phyloP scores from a whole-genome alignment of 2,888 invertebrate genomes.

The Zygaena filipendulae region DNA sequence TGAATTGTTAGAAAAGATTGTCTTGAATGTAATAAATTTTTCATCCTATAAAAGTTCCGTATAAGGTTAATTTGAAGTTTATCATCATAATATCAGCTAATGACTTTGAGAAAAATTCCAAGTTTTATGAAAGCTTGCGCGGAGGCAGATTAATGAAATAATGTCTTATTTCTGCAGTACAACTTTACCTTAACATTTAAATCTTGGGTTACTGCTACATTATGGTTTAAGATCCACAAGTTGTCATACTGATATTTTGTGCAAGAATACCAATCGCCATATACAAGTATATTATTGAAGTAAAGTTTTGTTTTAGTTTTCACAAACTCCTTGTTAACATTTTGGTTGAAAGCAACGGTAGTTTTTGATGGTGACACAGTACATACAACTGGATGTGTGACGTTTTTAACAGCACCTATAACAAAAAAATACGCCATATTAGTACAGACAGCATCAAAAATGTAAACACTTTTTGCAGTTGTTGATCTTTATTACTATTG shows the following conservation, averaged over 20 bases:
- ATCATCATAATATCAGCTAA: no score
- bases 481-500: no score
- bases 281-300: conserved; percentile 28
- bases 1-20: no score
- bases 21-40: no score
- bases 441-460: no score
- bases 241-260: conserved; percentile 49
- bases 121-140: no score
- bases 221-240: conserved; percentile 51
- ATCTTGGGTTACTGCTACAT: conserved; percentile 21
- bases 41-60: no score
- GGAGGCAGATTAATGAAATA: no score
- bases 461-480: no score
- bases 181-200: conserved; percentile 46
- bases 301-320: conserved; percentile 27
- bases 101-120: no score
- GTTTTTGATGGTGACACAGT: conserved; percentile 36
- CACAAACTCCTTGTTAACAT: conserved; percentile 31
- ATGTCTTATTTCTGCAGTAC: no score
- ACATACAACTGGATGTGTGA: conserved; percentile 39
- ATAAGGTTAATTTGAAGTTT: no score
- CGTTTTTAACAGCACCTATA: conserved; percentile 52
- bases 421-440: conserved; percentile 16
- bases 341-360: conserved; percentile 46
- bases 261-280: conserved; percentile 50